Conservation (phyloP, 1,140 invertebrate genomes). For the Cataglyphis hispanica region DNA sequence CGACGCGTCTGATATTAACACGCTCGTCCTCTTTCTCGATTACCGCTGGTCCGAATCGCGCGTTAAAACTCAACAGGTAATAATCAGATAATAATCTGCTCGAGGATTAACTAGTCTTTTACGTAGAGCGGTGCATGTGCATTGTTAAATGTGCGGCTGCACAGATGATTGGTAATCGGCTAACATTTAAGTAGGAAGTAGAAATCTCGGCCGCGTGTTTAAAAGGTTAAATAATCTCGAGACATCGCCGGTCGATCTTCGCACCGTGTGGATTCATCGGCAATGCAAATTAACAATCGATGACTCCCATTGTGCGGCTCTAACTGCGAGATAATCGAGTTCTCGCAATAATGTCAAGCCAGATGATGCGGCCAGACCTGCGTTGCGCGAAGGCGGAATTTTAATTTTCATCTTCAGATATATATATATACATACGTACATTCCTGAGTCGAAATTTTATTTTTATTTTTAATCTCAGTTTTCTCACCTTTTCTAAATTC, state of each 20-base stretch:
- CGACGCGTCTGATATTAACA: background rate
- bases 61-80: background rate
- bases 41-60: background rate
- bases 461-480: no score
- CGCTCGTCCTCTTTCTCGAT: background rate
- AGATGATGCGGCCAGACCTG: background rate
- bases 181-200: constrained; percentile 60
- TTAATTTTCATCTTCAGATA: constrained; percentile 6
- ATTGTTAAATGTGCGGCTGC: constrained; percentile 42
- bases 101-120: background rate
- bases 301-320: background rate
- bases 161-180: constrained; percentile 46
- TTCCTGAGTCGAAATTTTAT: no score
- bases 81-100: background rate
- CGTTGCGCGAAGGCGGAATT: background rate
- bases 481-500: no score
- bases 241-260: constrained; percentile 9
- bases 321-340: constrained; percentile 44
- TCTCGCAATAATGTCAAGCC: constrained; percentile 7
- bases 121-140: background rate
- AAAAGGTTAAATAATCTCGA: constrained; percentile 56
- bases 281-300: constrained; percentile 27
- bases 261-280: background rate
- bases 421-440: background rate
- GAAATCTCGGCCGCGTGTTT: constrained; percentile 53